These are phyloP conservation scores for Pyrrhosoma nymphula DNA, from an alignment of 2,888 invertebrate species.

Conservation along the genomic window DNA sequence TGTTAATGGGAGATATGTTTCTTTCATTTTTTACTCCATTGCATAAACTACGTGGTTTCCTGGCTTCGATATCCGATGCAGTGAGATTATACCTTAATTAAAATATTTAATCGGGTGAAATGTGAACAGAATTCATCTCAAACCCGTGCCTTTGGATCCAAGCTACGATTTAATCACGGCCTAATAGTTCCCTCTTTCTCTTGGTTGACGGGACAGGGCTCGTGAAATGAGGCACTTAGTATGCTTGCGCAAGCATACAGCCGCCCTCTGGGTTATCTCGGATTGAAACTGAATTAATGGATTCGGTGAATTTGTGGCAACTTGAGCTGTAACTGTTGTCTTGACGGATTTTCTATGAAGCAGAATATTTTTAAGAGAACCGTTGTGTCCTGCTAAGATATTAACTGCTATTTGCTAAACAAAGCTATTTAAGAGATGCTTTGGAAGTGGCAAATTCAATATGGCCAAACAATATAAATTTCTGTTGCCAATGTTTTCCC, in stretches of 20 bases:
- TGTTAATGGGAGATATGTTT: no score
- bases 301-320: not conserved
- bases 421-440: no score
- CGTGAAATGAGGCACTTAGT: slow-evolving; percentile 14
- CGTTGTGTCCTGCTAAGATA: not conserved
- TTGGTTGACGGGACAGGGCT: not conserved
- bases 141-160: not conserved
- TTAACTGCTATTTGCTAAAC: no score
- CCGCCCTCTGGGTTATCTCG: not conserved
- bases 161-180: not conserved
- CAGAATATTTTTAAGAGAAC: not conserved
- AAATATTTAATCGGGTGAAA: not conserved
- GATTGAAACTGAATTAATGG: slow-evolving; percentile 33
- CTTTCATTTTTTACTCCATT: no score
- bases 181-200: not conserved
- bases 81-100: not conserved
- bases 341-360: not conserved
- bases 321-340: not conserved
- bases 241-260: slow-evolving; percentile 1
- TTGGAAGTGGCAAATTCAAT: no score
- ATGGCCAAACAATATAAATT: no score
- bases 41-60: no score
- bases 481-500: no score
- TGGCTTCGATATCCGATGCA: not conserved
- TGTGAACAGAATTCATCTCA: not conserved